Evolutionary conservation across 1,140 invertebrate genomes (phyloP).

Genomic region (Pogonomyrmex californicus): DNA sequence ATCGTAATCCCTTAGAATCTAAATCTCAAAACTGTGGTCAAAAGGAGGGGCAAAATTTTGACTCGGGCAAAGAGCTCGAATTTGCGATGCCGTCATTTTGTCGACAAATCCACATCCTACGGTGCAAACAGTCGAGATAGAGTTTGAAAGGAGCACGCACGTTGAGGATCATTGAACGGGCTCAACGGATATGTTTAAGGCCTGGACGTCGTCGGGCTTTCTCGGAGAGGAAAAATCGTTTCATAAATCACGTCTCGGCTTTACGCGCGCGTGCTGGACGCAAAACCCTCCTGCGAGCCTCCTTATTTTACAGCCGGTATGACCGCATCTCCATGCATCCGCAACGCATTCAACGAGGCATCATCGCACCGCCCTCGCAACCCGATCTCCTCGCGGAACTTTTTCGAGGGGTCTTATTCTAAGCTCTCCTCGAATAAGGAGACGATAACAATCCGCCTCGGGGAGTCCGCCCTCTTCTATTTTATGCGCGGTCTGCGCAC

Average conservation of each 20-base stretch:
- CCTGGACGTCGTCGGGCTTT: conserved; percentile 33
- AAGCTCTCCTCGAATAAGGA: conserved; percentile 46
- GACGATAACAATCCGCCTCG: conserved; percentile 68
- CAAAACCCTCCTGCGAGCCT: conserved; percentile 53
- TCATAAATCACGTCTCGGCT: conserved; percentile 71
- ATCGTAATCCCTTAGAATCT: too few relatives aligned
- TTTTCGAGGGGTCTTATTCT: conserved; percentile 59
- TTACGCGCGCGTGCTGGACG: conserved; percentile 14
- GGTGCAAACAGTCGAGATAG: background rate
- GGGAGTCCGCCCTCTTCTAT: background rate
- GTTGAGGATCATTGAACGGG: background rate
- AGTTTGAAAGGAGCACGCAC: background rate
- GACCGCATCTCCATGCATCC: conserved; percentile 1
- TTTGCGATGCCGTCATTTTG: background rate
- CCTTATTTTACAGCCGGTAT: conserved; percentile 58
- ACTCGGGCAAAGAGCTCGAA: background rate
- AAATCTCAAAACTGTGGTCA: too few relatives aligned
- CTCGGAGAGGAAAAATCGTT: conserved; percentile 66
- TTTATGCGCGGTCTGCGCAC: conserved; percentile 7
- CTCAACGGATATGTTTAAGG: conserved; percentile 52
- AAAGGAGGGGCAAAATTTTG: too few relatives aligned
- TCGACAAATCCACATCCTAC: conserved; percentile 9
- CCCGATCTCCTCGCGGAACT: conserved; percentile 33
- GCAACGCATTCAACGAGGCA: conserved; percentile 11
- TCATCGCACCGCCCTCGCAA: conserved; percentile 7